Percentiles rank a stretch among this genome's conserved stretches.
Evolutionary conservation across 2,797 vertebrate genomes (phyloP).

Genomic region (Melanotaenia pygmaea): DNA sequence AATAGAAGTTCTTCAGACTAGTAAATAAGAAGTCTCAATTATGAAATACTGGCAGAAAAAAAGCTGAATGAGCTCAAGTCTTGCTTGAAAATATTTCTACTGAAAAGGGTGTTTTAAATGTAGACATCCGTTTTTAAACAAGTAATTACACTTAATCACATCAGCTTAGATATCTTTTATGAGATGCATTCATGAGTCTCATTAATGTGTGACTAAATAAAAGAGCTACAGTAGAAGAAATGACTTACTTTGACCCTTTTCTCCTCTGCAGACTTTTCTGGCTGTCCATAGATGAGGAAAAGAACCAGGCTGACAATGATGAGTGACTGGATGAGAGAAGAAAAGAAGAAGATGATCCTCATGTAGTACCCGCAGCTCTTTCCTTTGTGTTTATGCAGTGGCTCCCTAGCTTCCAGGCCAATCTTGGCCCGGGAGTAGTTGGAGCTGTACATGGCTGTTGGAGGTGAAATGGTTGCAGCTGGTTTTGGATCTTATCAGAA

Average conservation of each 20-base stretch:
- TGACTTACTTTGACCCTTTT: slow-evolving; percentile 74
- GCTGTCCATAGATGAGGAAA: slow-evolving; percentile 93
- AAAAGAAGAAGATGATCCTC: slow-evolving; percentile 92
- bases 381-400: slow-evolving; percentile 59
- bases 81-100: too few relatives aligned
- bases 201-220: background rate
- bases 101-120: too few relatives aligned
- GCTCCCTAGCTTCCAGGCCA: slow-evolving; percentile 73
- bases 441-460: slow-evolving; percentile 80
- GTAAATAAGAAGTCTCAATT: background rate
- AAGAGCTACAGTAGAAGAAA: background rate
- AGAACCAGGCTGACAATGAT: slow-evolving; percentile 95
- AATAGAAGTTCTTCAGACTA: background rate
- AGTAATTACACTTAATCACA: too few relatives aligned
- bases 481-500: slow-evolving; percentile 17
- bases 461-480: slow-evolving; percentile 59
- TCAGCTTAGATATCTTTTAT: too few relatives aligned
- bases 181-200: background rate
- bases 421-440: slow-evolving; percentile 81
- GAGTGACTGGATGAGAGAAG: slow-evolving; percentile 93
- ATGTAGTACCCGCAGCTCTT: slow-evolving; percentile 91
- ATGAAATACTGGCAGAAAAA: background rate
- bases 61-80: too few relatives aligned
- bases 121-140: too few relatives aligned
- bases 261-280: slow-evolving; percentile 82